A percentile compares a stretch with the other conserved stretches of the same genome.
These are phyloP conservation scores for Cichlasoma orientale DNA, from an alignment of 2,797 vertebrate genomes.

Conservation along the genomic window DNA sequence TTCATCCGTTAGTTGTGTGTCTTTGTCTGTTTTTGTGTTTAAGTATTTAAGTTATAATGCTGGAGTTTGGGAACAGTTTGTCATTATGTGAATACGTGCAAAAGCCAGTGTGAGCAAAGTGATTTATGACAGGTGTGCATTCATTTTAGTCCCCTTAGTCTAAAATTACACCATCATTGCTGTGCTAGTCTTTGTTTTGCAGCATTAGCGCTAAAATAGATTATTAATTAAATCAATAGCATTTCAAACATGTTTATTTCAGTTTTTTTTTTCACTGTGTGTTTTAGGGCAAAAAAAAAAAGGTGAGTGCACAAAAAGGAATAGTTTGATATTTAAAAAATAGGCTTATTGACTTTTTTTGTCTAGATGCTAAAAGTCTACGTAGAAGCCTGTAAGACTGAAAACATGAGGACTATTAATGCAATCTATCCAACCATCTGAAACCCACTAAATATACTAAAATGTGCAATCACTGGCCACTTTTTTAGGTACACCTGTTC, in stretches of 20 bases:
- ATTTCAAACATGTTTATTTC: neutral
- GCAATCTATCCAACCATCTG: neutral
- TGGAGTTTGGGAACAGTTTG: neutral
- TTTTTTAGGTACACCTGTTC: neutral
- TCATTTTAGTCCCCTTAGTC: neutral
- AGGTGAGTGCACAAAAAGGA: neutral
- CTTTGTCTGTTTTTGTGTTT: slow-evolving; percentile 34
- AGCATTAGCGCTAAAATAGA: neutral
- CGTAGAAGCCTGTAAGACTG: neutral
- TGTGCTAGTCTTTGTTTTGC: neutral
- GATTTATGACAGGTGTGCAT: no score
- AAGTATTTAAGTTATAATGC: slow-evolving; percentile 3
- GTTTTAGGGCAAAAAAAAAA: neutral
- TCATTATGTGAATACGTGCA: neutral
- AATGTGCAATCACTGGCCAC: neutral
- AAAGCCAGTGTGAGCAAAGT: neutral
- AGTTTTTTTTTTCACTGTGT: neutral
- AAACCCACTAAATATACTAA: neutral
- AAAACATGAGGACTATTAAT: neutral
- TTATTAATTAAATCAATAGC: neutral
- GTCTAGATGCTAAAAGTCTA: neutral
- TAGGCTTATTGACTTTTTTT: neutral
- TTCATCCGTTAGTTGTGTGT: slow-evolving; percentile 31
- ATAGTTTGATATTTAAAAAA: neutral
- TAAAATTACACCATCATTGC: neutral